Base-by-base conservation (phyloP, 30 jellyfish, hydroid and myxozoan genomes). In the Turritopsis rubra region DNA sequence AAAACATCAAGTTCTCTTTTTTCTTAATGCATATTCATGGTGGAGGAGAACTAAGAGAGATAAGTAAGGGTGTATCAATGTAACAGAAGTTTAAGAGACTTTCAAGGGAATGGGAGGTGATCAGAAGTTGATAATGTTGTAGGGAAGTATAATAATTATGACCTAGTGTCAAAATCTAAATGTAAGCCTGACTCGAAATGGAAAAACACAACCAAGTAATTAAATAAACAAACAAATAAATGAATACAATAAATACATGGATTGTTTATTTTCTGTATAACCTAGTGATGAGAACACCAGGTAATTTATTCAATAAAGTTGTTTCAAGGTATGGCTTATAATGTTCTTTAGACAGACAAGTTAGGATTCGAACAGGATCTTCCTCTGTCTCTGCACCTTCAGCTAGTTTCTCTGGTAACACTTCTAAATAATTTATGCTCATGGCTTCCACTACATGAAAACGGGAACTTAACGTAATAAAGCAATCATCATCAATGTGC, bases 381-480 rank as follows among this genome's bases (percentile, higher is more conserved):
- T 68, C 31, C 21, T 23, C 31, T 27, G 77, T 68, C 31, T 9
- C 21, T n/a, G 9, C 30, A 22, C 19, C 77, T 68, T 68, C 77
- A 27, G 77, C 23, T n/a, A n/a, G n/a, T 41, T 41, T 41, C 5
- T 41, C 60, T 41, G 9, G 60, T 22, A 68, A 68, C 77, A 68
- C 31, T 19, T 68, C 77, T n/a, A 68, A 23, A 68, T 68, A 22
- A 8, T 68, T 19, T 22, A 68, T 68, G 16, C 19, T 19, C 28
- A n/a, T 68, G 31, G 77, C 8, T 23, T 27, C 30, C 21, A 68
- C 8, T 1, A 68, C 21, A 7, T 9, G 9, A 68, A 68, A 68
- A 19, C 77, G 77, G 30, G 77, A 68, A 68, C 77, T n/a, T 68
- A 68, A 68, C 19, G 77, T n/a, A 19, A 68, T 68, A 27, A 68